Evolutionary conservation across 2,797 vertebrate species (phyloP).

Genomic region (Erpetoichthys calabaricus): DNA sequence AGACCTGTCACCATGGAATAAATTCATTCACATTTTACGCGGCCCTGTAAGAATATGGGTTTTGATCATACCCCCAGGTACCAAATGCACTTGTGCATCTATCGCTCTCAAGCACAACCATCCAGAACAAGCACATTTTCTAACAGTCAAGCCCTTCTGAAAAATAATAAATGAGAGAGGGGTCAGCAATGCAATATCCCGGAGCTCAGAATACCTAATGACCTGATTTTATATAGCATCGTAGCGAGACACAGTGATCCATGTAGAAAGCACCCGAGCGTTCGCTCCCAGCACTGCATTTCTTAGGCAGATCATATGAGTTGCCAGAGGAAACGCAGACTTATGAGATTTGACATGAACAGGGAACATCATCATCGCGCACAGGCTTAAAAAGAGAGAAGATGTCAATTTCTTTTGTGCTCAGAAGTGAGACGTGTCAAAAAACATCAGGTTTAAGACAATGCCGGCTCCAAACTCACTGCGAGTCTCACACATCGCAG

Average conservation of each 20-base stretch:
- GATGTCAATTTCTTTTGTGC: slow-evolving; percentile 11
- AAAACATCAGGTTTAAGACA: slow-evolving; percentile 13
- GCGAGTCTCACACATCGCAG: too few species aligned
- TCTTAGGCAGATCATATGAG: slow-evolving; percentile 13
- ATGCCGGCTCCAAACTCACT: neutral
- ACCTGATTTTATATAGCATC: slow-evolving; percentile 31
- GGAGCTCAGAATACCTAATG: slow-evolving; percentile 29
- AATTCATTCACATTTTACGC: too few species aligned
- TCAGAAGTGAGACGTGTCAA: slow-evolving; percentile 16
- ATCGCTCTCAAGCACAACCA: too few species aligned
- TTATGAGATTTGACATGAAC: slow-evolving; percentile 3
- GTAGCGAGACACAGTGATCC: slow-evolving; percentile 26
- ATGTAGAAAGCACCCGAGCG: slow-evolving; percentile 18
- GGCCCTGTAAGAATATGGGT: too few species aligned
- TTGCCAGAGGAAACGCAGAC: slow-evolving; percentile 4
- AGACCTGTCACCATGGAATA: too few species aligned
- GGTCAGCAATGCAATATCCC: slow-evolving; percentile 22
- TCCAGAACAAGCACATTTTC: too few species aligned
- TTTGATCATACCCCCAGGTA: too few species aligned
- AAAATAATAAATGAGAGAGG: neutral
- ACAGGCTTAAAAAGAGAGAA: slow-evolving; percentile 16
- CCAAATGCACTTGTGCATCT: too few species aligned
- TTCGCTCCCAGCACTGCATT: slow-evolving; percentile 7
- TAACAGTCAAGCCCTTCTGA: too few species aligned
- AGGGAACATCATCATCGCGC: slow-evolving; percentile 7